phyloP scores from a whole-genome alignment of 2,113 vertebrate species.

The Limanda limanda region DNA sequence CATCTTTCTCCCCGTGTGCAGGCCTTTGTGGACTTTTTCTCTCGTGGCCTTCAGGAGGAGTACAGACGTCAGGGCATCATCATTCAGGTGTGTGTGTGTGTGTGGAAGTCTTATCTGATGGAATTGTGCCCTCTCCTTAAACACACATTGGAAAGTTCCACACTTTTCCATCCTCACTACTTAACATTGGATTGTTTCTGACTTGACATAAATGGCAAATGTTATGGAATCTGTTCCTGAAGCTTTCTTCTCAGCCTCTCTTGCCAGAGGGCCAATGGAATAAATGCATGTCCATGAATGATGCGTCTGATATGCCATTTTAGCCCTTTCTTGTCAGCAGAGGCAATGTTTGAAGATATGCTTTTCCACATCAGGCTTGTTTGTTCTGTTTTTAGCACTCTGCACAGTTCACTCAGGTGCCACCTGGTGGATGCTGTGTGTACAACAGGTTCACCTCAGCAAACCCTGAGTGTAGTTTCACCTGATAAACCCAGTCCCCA shows the following conservation, averaged over 20 bases:
- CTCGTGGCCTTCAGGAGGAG: conserved; percentile 89
- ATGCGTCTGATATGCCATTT: neutral
- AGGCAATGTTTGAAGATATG: conserved; percentile 1
- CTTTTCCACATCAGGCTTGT: conserved; percentile 10
- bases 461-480: conserved; percentile 23
- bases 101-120: neutral
- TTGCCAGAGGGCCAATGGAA: neutral
- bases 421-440: conserved; percentile 43
- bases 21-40: conserved; percentile 97
- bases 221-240: neutral
- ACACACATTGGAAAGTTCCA: neutral
- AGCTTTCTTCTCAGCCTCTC: neutral
- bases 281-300: neutral
- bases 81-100: conserved; percentile 89
- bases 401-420: conserved; percentile 13
- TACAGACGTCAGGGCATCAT: conserved; percentile 92
- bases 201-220: neutral
- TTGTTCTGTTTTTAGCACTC: conserved; percentile 53
- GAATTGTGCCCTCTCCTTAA: neutral
- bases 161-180: neutral
- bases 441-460: conserved; percentile 40
- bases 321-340: neutral
- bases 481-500: neutral
- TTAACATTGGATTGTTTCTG: neutral
- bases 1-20: conserved; percentile 56